phyloP scores from a whole-genome alignment of 2,797 vertebrate species.

The Enteromius viviparus region DNA sequence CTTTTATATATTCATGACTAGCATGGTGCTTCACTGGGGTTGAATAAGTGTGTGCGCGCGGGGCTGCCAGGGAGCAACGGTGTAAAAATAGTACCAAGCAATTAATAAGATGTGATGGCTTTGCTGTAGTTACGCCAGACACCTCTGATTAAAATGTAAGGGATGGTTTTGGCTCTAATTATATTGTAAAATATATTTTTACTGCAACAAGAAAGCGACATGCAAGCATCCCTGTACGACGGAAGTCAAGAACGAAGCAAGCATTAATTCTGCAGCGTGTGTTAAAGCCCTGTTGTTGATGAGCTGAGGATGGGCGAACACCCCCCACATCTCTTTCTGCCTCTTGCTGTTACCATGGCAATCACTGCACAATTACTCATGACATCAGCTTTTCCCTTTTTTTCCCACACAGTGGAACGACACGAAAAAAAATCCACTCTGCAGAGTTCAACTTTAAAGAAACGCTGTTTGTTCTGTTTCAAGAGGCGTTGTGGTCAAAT shows the following conservation, averaged over 20 bases:
- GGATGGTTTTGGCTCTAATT: not conserved
- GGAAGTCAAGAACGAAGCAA: not conserved
- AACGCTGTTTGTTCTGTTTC: not conserved
- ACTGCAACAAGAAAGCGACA: not conserved
- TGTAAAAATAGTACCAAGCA: not conserved
- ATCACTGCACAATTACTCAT: conserved; percentile 53
- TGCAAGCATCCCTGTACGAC: not conserved
- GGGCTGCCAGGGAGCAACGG: not conserved
- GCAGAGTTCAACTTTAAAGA: conserved; percentile 9
- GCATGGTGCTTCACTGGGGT: not conserved
- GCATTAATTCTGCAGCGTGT: not conserved
- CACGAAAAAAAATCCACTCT: not conserved
- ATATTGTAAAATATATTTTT: not conserved
- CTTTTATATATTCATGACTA: not conserved
- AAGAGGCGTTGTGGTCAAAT: not conserved
- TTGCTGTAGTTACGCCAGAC: not conserved
- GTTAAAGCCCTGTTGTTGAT: conserved; percentile 51
- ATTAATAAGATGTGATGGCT: not conserved
- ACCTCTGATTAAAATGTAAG: not conserved
- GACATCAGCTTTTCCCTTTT: conserved; percentile 23
- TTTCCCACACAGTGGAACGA: not conserved
- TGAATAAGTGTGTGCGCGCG: not conserved
- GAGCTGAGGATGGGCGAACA: not conserved
- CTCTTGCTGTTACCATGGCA: conserved; percentile 65
- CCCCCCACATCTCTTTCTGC: conserved; percentile 28